Percentiles rank a stretch among this genome's conserved stretches.
These are phyloP conservation scores for Cydia pomonella DNA, from an alignment of 1,140 invertebrate species.

Conservation along the genomic window DNA sequence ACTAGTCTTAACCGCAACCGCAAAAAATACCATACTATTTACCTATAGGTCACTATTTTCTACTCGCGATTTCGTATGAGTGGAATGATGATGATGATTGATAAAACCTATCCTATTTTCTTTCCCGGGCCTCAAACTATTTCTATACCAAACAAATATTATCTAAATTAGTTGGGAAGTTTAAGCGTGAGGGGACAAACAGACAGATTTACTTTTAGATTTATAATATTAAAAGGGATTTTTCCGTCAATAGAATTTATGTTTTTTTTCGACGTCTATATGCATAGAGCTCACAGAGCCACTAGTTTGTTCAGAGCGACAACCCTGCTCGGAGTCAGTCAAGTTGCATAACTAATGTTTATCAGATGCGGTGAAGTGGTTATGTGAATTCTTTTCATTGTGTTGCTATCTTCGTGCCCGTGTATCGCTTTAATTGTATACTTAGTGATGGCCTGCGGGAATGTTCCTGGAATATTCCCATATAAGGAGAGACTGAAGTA, in stretches of 20 bases:
- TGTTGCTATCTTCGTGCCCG: slow-evolving; percentile 33
- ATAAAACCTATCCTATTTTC: too few relatives aligned
- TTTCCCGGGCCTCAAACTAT: neutral
- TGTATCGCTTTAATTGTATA: slow-evolving; percentile 27
- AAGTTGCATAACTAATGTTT: slow-evolving; percentile 41
- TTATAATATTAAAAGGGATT: too few relatives aligned
- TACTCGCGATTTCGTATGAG: too few relatives aligned
- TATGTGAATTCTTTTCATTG: slow-evolving; percentile 48
- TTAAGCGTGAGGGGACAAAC: too few relatives aligned
- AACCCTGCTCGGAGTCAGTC: slow-evolving; percentile 4
- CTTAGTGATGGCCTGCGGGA: neutral
- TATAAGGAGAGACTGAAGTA: neutral
- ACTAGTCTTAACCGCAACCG: too few relatives aligned
- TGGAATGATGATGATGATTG: neutral
- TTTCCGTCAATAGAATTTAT: too few relatives aligned
- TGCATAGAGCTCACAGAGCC: neutral
- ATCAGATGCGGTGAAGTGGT: slow-evolving; percentile 45
- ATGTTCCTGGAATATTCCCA: neutral
- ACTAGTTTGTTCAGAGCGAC: neutral
- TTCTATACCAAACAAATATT: too few relatives aligned
- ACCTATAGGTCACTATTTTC: too few relatives aligned
- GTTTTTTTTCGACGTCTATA: too few relatives aligned
- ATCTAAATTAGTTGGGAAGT: too few relatives aligned
- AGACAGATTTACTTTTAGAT: too few relatives aligned
- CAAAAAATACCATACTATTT: too few relatives aligned